Percentiles rank a stretch among this genome's conserved stretches.
These are phyloP conservation scores for Dysmachus trigonus DNA, from an alignment of 2,888 invertebrate genomes.

Conservation along the genomic window DNA sequence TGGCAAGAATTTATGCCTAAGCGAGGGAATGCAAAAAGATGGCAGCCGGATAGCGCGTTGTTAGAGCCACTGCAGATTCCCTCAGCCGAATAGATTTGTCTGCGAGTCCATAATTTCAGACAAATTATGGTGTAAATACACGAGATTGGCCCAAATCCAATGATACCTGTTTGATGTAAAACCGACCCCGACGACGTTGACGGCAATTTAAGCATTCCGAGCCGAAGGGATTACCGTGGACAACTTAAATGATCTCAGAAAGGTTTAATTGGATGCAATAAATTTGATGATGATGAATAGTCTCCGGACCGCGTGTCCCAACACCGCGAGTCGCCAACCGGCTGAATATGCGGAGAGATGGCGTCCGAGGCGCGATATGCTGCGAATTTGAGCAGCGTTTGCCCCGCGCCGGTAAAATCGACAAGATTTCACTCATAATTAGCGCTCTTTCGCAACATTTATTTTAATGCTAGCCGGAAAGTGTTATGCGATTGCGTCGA, in stretches of 20 bases:
- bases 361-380: not conserved
- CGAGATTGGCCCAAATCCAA: constrained; percentile 39
- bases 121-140: constrained; percentile 42
- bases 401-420: not conserved
- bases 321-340: not conserved
- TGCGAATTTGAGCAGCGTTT: not conserved
- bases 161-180: constrained; percentile 42
- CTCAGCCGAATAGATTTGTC: constrained; percentile 36
- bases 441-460: not conserved
- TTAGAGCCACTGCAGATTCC: constrained; percentile 6
- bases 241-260: constrained; percentile 47
- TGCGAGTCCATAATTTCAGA: constrained; percentile 28
- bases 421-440: not conserved
- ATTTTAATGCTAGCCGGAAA: not conserved
- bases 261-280: constrained; percentile 48
- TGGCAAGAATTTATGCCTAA: not conserved
- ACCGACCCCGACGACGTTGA: constrained; percentile 3
- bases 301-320: not conserved
- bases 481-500: not conserved
- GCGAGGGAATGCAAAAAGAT: constrained; percentile 24
- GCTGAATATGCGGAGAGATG: not conserved
- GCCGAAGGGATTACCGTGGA: constrained; percentile 42
- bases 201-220: not conserved
- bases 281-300: constrained; percentile 48
- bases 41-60: not conserved